A percentile compares a stretch with the other conserved stretches of the same genome.
These are phyloP conservation scores for Hyposmocoma kahamanoa DNA, from an alignment of 1,140 invertebrate genomes.

Conservation along the genomic window DNA sequence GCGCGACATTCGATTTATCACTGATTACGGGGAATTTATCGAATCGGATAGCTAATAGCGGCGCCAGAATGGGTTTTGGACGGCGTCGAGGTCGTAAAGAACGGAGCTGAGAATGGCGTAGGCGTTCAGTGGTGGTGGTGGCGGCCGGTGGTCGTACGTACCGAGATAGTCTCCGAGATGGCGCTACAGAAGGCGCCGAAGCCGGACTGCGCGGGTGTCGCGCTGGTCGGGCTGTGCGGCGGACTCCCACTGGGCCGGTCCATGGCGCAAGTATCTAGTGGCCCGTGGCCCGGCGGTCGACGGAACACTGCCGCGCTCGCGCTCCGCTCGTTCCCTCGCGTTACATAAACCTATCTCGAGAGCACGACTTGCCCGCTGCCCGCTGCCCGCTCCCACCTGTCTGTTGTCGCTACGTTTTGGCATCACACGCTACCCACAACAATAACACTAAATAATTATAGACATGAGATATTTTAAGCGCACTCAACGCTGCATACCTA, in stretches of 20 bases:
- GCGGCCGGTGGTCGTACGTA: conserved; percentile 40
- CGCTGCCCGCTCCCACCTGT: conserved; percentile 59
- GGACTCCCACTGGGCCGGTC: conserved; percentile 41
- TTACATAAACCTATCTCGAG: conserved; percentile 40
- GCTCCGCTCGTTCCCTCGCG: conserved; percentile 21
- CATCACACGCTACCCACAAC: conserved; percentile 56
- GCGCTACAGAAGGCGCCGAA: conserved; percentile 67
- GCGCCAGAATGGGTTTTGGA: conserved; percentile 38
- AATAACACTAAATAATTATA: conserved; percentile 70
- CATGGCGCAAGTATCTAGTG: conserved; percentile 52
- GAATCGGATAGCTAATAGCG: conserved; percentile 28
- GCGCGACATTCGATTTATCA: conserved; percentile 35
- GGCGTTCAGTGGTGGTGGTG: conserved; percentile 7
- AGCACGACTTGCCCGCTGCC: conserved; percentile 19
- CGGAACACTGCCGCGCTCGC: conserved; percentile 45
- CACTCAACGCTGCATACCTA: conserved; percentile 27
- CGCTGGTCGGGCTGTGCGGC: conserved; percentile 36
- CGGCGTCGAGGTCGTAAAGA: conserved; percentile 12
- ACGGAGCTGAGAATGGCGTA: background rate
- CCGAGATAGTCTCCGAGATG: conserved; percentile 62
- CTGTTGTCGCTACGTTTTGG: conserved; percentile 59
- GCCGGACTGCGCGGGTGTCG: conserved; percentile 37
- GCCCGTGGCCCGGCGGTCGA: conserved; percentile 40
- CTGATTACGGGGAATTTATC: conserved; percentile 31
- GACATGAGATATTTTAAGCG: conserved; percentile 47